Conservation (phyloP, 1,140 invertebrate species). For the Trachymyrmex cornetzi region DNA sequence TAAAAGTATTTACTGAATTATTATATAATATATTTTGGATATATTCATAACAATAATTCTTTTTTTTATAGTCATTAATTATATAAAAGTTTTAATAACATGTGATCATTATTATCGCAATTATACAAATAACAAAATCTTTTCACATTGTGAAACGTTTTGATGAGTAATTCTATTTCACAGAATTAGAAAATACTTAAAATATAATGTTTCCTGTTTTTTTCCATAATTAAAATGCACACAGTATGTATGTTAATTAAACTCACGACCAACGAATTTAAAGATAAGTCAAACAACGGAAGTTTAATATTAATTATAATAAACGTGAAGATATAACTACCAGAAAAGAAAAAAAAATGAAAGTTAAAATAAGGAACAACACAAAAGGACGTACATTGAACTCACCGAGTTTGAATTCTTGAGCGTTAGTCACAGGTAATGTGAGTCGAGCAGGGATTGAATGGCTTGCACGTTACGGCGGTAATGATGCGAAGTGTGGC, state of each 20-base stretch:
- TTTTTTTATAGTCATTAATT: neutral
- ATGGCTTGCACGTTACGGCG: slow-evolving; percentile 64
- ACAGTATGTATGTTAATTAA: neutral
- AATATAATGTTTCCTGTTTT: neutral
- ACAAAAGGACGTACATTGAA: neutral
- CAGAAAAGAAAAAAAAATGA: neutral
- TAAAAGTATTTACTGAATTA: no score
- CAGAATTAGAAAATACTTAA: neutral
- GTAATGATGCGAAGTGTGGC: slow-evolving; percentile 78
- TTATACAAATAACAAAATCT: neutral
- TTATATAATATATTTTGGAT: no score
- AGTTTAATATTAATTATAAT: neutral
- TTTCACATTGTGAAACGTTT: neutral
- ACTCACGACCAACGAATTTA: neutral
- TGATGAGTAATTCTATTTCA: neutral
- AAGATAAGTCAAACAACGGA: neutral
- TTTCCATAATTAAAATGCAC: neutral
- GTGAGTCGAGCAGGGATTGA: slow-evolving; percentile 33
- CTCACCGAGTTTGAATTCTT: slow-evolving; percentile 34
- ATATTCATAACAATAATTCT: no score
- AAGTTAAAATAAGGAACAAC: neutral
- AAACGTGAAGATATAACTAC: no score
- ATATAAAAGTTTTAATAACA: neutral
- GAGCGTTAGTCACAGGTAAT: slow-evolving; percentile 12
- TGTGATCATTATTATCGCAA: neutral